phyloP scores from a whole-genome alignment of 2,888 invertebrate species.

The Epicampocera succincta region DNA sequence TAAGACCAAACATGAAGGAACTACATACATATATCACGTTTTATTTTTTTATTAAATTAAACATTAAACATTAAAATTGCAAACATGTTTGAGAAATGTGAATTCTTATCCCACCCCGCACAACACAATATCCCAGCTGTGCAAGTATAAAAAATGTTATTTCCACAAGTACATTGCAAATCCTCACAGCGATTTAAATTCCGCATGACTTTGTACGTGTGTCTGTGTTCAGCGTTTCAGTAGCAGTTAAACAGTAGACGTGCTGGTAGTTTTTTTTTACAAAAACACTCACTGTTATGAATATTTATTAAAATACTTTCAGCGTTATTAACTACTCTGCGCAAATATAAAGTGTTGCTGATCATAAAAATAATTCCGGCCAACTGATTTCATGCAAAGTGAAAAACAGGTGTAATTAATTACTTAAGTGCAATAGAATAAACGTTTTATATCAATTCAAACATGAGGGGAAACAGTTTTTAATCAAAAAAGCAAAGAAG shows the following conservation, averaged over 20 bases:
- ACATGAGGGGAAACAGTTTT: too few species aligned
- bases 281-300: slow-evolving; percentile 54
- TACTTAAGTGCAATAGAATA: not conserved
- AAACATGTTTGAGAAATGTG: not conserved
- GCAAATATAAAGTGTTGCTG: slow-evolving; percentile 16
- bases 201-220: not conserved
- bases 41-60: too few species aligned
- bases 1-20: too few species aligned
- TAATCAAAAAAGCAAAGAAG: too few species aligned
- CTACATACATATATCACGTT: too few species aligned
- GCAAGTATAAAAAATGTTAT: not conserved
- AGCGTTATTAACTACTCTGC: slow-evolving; percentile 44
- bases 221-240: not conserved
- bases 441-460: too few species aligned
- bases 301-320: slow-evolving; percentile 46
- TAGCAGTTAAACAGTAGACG: not conserved
- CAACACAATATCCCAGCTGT: slow-evolving; percentile 43
- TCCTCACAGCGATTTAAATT: not conserved
- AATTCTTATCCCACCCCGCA: not conserved
- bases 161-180: slow-evolving; percentile 8
- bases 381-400: slow-evolving; percentile 14
- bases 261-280: too few species aligned
- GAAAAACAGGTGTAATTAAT: slow-evolving; percentile 52
- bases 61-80: too few species aligned
- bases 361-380: slow-evolving; percentile 33